Evolutionary conservation across 2,888 invertebrate genomes (phyloP), one percentile per base, ranked within the genome.

Genomic region (Gari tellinella): DNA sequence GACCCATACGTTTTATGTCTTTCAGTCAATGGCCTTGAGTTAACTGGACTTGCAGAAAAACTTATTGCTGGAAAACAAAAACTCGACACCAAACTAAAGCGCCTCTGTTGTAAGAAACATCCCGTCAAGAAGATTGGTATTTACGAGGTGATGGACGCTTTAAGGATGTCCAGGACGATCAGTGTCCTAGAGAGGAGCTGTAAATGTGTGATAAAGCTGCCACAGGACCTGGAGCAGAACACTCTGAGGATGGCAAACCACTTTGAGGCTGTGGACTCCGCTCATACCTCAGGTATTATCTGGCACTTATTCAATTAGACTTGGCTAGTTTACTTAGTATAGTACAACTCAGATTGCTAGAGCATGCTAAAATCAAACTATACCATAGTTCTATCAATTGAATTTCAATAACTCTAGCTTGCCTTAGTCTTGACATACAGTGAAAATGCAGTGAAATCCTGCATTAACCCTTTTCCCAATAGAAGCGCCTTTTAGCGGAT

Each of bases 191-290:
- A 77, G 60, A 66, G 53, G 53, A 57, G 64, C 7, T 65, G 49
- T 49, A 69, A 61, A 37, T 77, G 77, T 60, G 23, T 77, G 23
- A 65, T 77, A 57, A 77, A 72, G 55, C 62, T 77, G 57, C 77
- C 77, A 31, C 48, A 49, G n/a, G 69, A 68, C 26, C 38, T 77
- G n/a, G 77, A 72, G 49, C 17, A 43, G 19, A 43, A 15, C 43
- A 5, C n/a, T 5, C 5, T 14, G 15, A 19, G 14, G 15, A 3
- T 17, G 14, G n/a, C 43, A 43, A 15, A 15, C 43, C 43, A 17
- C 43, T 19, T 43, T 14, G 19, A 15, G 14, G 43, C 7, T 43
- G 43, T 17, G 43, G 43, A 15, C n/a, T 5, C 5, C 4, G 43
- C 31, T 31, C 4, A 31, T 31, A 31, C 31, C 31, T 31, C 31